These are phyloP conservation scores for Smittia aterrima DNA, from an alignment of 2,888 invertebrate species.

Conservation along the genomic window DNA sequence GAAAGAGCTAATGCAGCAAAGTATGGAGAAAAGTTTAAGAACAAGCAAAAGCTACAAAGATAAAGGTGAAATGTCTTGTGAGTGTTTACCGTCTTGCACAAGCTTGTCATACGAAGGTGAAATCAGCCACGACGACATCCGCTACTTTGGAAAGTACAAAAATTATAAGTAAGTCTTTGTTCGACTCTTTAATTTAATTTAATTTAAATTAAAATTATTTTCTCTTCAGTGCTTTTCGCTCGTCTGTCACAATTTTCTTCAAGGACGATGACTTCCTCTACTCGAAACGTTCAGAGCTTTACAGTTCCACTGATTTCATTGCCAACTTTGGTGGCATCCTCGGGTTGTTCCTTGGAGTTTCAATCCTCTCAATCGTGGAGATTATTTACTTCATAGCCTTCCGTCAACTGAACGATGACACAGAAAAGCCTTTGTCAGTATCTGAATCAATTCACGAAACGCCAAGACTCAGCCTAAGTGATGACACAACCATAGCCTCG, in stretches of 20 bases:
- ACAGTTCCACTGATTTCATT: conserved; percentile 8
- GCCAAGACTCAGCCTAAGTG: neutral
- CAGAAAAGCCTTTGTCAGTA: neutral
- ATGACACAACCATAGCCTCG: neutral
- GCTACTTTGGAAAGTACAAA: neutral
- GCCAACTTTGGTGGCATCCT: conserved; percentile 22
- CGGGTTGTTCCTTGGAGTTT: conserved; percentile 14
- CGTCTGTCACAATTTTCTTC: neutral
- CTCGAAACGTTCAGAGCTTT: conserved; percentile 11
- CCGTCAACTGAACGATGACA: neutral
- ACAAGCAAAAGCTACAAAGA: neutral
- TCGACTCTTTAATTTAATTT: neutral
- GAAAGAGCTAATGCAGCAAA: neutral
- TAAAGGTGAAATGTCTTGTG: neutral
- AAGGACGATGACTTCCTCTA: conserved; percentile 19
- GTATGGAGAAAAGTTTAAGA: neutral
- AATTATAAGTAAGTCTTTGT: neutral
- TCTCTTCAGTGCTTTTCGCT: conserved; percentile 2
- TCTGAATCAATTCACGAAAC: neutral
- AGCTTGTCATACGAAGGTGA: conserved; percentile 14
- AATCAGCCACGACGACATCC: conserved; percentile 26
- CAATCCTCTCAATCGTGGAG: conserved; percentile 24
- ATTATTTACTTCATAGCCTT: conserved; percentile 22
- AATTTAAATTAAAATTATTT: neutral
- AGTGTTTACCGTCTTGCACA: conserved; percentile 17